Percentiles rank a stretch among this genome's conserved stretches.
These are phyloP conservation scores for Gavia stellata DNA, from an alignment of 2,113 vertebrate genomes.

Conservation along the genomic window DNA sequence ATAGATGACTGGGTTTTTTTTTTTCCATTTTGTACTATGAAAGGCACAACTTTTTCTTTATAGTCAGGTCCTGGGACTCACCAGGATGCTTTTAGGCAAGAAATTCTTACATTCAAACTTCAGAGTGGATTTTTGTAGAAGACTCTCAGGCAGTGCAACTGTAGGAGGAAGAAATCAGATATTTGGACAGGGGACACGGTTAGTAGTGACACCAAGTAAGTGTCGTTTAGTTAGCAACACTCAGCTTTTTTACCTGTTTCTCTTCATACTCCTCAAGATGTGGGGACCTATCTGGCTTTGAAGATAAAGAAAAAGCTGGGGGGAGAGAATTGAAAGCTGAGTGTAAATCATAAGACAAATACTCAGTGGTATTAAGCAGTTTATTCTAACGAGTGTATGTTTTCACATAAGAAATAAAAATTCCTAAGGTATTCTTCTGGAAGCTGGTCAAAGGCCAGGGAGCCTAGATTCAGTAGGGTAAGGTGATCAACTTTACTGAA, in stretches of 20 bases:
- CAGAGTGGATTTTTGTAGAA: background rate
- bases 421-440: background rate
- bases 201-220: background rate
- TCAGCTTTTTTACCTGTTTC: background rate
- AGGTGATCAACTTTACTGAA: background rate
- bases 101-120: background rate
- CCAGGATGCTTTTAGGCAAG: background rate
- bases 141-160: background rate
- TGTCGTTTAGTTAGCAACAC: background rate
- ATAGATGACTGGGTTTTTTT: background rate
- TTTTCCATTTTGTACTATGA: background rate
- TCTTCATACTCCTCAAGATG: background rate
- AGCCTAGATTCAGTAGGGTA: background rate
- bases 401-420: background rate
- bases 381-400: background rate
- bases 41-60: background rate
- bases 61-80: background rate
- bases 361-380: background rate
- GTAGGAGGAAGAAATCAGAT: background rate
- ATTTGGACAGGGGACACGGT: background rate
- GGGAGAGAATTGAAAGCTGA: background rate
- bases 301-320: background rate
- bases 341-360: background rate
- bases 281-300: background rate
- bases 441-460: background rate